Evolutionary conservation across 2,113 vertebrate genomes (phyloP).

Genomic region (Plectropomus leopardus): DNA sequence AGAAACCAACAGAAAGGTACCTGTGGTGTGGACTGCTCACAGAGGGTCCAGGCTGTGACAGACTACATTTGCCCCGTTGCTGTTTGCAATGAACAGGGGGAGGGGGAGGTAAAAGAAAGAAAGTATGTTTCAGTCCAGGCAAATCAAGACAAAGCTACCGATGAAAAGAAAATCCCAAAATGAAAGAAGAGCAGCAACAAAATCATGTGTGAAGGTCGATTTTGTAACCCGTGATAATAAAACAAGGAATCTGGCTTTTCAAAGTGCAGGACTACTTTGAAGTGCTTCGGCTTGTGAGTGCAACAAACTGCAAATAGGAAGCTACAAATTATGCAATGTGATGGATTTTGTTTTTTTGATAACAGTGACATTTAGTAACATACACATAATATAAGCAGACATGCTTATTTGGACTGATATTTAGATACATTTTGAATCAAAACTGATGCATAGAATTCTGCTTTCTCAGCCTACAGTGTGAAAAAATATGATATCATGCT

Average conservation of each 20-base stretch:
- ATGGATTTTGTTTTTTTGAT: constrained; percentile 48
- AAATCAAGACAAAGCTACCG: constrained; percentile 98
- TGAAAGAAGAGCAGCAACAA: constrained; percentile 89
- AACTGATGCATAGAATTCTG: background rate
- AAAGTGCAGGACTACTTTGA: constrained; percentile 66
- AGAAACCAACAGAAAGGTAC: constrained; percentile 99
- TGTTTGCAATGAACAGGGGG: constrained; percentile 99
- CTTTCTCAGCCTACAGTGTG: background rate
- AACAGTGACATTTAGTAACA: constrained; percentile 52
- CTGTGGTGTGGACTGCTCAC: constrained; percentile 97
- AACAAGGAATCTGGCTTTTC: constrained; percentile 92
- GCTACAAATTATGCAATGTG: constrained; percentile 42
- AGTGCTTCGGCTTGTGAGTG: constrained; percentile 24
- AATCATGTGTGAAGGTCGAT: constrained; percentile 86
- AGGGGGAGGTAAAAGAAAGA: constrained; percentile 95
- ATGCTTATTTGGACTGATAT: constrained; percentile 72
- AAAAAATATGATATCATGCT: constrained; percentile 30
- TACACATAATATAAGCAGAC: constrained; percentile 55
- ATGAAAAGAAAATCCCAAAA: constrained; percentile 88
- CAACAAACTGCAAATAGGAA: constrained; percentile 42
- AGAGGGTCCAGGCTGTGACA: constrained; percentile 98
- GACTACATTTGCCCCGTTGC: constrained; percentile 98
- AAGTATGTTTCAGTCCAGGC: constrained; percentile 98
- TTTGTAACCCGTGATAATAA: constrained; percentile 79
- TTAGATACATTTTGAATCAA: background rate